phyloP scores from a whole-genome alignment of 2,113 vertebrate genomes.

The Pimephales promelas region DNA sequence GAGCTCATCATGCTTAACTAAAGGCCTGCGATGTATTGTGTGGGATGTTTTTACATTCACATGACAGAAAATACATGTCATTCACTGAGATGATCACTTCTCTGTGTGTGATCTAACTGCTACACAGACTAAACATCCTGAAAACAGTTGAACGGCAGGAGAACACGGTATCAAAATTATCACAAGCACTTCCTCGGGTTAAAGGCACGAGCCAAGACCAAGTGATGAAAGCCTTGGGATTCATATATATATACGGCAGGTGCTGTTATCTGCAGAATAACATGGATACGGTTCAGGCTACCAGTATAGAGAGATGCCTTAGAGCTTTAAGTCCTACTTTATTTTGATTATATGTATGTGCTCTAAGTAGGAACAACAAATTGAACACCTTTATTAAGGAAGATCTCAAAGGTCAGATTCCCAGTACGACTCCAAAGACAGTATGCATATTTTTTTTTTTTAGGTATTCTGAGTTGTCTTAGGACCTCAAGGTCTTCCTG shows the following conservation, averaged over 20 bases:
- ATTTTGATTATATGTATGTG: background rate
- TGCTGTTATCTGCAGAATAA: background rate
- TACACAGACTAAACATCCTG: constrained; percentile 49
- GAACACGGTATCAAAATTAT: constrained; percentile 1
- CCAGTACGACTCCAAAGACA: background rate
- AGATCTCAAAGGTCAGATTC: constrained; percentile 6
- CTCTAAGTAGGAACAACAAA: background rate
- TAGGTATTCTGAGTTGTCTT: constrained; percentile 29
- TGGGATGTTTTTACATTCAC: constrained; percentile 20
- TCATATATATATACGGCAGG: background rate
- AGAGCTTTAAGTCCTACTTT: background rate
- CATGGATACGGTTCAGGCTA: background rate
- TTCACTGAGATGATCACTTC: constrained; percentile 26
- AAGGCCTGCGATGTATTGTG: constrained; percentile 1
- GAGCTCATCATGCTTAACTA: constrained; percentile 26
- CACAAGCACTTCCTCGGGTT: background rate
- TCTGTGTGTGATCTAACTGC: constrained; percentile 11
- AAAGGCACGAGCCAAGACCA: background rate
- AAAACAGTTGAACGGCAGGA: background rate
- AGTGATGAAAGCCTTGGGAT: constrained; percentile 23
- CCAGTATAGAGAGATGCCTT: background rate
- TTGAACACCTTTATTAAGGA: background rate
- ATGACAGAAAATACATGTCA: constrained; percentile 27
- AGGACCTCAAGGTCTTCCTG: constrained; percentile 43
- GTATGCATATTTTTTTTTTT: constrained; percentile 36